Evolutionary conservation across 2,797 vertebrate genomes (phyloP), one percentile per base, ranked within the genome.

Genomic region (Typhlichthys subterraneus): DNA sequence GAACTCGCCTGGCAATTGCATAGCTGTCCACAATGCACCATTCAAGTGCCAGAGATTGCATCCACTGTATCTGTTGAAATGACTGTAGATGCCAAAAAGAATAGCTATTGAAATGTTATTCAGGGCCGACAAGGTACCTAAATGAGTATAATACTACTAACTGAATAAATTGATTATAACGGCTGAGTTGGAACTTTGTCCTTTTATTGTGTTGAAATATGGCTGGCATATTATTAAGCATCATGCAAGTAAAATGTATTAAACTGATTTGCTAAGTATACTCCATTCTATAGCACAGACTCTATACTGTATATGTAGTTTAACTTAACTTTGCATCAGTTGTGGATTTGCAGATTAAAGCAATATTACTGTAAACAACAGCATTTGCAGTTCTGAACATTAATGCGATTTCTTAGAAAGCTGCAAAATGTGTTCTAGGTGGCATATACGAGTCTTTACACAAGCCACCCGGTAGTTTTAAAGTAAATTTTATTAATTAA

Each of bases 71-170:
- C 10, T 60, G 15, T 64, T 67, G 67, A 66, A 76, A 75, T 77
- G 77, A 65, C 59, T 75, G 51, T 70, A 64, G 15, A 67, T 48
- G 38, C 53, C 63, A 29, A 71, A 65, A 29, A 79, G 48, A 68
- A 63, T 33, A 60, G 55, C 14, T 38, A 74, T 77, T 75, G 51
- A 75, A 63, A 73, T 38, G 57, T 63, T 72, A 68, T 68, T 69
- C 38, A 42, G 53, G 60, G 56, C 53, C 57, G 57, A 57, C 48
- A 69, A 64, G 55, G 71, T 64, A 42, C 66, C 45, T 10, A 65
- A 63, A 82, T 76, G 47, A 59, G 46, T 81, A 59, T 81, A 54
- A 59, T 81, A 54, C 82, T 87, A 79, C 10, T 64, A 23, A 66
- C 29, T 67, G 15, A 49, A 58, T 64, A 48, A 17, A 17, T 17